phyloP scores from a whole-genome alignment of 2,113 vertebrate species.

The Anhinga anhinga region DNA sequence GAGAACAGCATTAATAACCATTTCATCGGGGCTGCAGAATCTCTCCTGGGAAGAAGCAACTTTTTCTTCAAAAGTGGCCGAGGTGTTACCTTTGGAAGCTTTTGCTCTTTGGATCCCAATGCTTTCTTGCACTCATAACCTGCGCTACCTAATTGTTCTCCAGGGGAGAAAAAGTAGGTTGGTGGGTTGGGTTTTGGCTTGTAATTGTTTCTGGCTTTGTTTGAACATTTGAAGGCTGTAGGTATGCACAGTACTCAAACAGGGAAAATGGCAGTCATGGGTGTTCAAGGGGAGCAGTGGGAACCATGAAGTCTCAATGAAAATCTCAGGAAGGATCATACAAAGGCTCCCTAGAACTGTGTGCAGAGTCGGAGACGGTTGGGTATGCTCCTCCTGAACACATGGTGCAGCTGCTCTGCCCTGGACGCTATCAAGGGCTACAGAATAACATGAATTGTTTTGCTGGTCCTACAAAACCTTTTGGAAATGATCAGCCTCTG shows the following conservation, averaged over 20 bases:
- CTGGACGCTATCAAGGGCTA: not conserved
- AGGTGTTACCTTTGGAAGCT: not conserved
- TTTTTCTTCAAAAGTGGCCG: not conserved
- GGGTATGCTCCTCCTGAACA: not conserved
- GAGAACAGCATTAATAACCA: not conserved
- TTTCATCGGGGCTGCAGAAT: not conserved
- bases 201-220: not conserved
- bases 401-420: not conserved
- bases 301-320: not conserved
- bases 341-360: not conserved
- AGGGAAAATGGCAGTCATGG: not conserved
- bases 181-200: not conserved
- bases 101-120: not conserved
- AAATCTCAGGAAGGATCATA: not conserved
- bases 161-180: not conserved
- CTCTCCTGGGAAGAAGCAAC: constrained; percentile 1
- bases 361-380: not conserved
- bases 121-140: not conserved
- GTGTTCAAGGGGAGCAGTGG: not conserved
- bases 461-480: not conserved
- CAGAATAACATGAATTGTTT: not conserved
- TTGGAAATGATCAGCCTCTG: not conserved
- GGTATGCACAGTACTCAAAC: not conserved
- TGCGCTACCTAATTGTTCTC: not conserved
- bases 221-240: not conserved